A percentile compares a stretch with the other conserved stretches of the same genome.
These are phyloP conservation scores for Oligia latruncula DNA, from an alignment of 2,888 invertebrate species.

Conservation along the genomic window DNA sequence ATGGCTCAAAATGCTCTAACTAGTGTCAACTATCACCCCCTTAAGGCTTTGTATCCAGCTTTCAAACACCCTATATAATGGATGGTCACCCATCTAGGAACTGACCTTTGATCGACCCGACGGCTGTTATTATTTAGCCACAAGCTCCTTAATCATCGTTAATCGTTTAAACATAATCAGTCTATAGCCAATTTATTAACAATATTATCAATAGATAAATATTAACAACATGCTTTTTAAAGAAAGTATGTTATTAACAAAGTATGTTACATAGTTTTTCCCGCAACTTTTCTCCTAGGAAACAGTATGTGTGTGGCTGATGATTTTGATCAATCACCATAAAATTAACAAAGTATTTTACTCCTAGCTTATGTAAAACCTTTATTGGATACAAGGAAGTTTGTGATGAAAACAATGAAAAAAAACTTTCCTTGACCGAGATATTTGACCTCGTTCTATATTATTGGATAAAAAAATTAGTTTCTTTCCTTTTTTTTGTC, in stretches of 20 bases:
- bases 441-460: constrained; percentile 64
- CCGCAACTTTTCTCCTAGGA: background rate
- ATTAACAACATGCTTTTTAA: background rate
- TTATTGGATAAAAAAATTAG: constrained; percentile 46
- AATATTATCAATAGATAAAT: background rate
- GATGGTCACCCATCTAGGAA: too few relatives aligned
- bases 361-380: background rate
- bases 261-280: background rate
- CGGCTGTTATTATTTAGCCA: background rate
- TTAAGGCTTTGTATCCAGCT: too few relatives aligned
- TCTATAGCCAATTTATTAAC: background rate
- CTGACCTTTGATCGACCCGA: too few relatives aligned
- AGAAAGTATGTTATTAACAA: background rate
- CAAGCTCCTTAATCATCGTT: background rate
- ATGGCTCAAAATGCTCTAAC: too few relatives aligned
- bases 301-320: too few relatives aligned
- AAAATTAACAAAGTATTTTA: background rate
- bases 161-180: too few relatives aligned
- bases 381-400: background rate
- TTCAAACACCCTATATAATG: too few relatives aligned
- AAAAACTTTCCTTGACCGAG: constrained; percentile 60
- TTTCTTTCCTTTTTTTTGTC: constrained; percentile 28
- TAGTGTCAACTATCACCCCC: too few relatives aligned
- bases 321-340: background rate
- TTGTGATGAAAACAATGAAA: constrained; percentile 29